phyloP scores from a whole-genome alignment of 2,797 vertebrate species.

The Esox lucius region DNA sequence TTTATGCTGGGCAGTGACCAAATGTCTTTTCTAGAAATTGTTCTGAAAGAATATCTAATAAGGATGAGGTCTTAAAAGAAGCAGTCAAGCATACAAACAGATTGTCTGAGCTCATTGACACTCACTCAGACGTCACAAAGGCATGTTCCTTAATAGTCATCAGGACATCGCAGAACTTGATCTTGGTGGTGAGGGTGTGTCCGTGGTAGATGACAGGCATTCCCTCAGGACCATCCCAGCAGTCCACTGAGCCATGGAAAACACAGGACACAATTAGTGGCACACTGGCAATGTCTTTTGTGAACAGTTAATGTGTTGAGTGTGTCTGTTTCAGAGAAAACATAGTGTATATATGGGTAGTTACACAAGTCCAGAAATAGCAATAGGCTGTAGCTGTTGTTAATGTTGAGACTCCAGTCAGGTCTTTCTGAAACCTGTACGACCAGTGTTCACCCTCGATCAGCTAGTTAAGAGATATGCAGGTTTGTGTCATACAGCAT shows the following conservation, averaged over 20 bases:
- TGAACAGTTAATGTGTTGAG: not conserved
- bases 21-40: not conserved
- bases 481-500: not conserved
- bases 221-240: conserved; percentile 97
- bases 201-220: conserved; percentile 99
- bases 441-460: conserved; percentile 28
- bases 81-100: conserved; percentile 6
- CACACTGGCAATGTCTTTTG: not conserved
- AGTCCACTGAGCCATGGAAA: conserved; percentile 84
- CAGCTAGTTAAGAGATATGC: conserved; percentile 1
- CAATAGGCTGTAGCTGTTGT: not conserved
- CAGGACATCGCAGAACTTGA: conserved; percentile 94
- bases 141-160: conserved; percentile 97
- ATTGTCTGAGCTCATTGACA: conserved; percentile 28
- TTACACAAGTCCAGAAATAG: not conserved
- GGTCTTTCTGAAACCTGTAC: conserved; percentile 46
- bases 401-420: not conserved
- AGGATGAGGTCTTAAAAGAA: not conserved
- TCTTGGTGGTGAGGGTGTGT: conserved; percentile 98
- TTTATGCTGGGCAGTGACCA: too few species aligned
- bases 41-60: not conserved
- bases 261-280: conserved; percentile 15
- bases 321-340: not conserved
- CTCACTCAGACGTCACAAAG: conserved; percentile 97
- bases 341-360: not conserved